These are phyloP conservation scores for Botrylloides violaceus DNA, from an alignment of 23 tunicate species.

Conservation along the genomic window DNA sequence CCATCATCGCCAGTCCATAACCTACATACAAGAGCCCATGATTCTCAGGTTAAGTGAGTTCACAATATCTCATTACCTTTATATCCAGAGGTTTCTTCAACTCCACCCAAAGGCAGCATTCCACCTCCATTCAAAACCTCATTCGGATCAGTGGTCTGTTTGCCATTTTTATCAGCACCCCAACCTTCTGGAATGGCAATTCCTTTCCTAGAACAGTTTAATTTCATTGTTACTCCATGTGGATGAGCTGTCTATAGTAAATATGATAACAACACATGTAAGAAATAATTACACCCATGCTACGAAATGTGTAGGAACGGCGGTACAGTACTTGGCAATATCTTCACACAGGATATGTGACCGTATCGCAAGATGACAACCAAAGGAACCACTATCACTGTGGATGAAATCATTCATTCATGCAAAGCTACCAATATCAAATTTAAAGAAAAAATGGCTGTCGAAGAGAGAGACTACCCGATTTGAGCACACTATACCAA, in stretches of 20 bases:
- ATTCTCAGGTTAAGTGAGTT: neutral
- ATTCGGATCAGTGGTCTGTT: conserved; percentile 64
- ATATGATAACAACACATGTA: too few relatives aligned
- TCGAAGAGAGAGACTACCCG: too few relatives aligned
- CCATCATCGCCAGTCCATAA: conserved; percentile 97
- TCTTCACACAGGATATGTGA: too few relatives aligned
- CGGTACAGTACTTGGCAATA: neutral
- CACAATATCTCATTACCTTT: conserved; percentile 49
- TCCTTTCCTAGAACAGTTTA: conserved; percentile 42
- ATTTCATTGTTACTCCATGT: too few relatives aligned
- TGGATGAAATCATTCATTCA: too few relatives aligned
- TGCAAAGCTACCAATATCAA: too few relatives aligned
- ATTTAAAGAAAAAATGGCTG: too few relatives aligned
- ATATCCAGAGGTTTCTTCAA: conserved; percentile 90
- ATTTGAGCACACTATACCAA: too few relatives aligned
- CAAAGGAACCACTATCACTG: too few relatives aligned
- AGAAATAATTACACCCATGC: neutral
- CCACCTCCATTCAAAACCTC: conserved; percentile 82
- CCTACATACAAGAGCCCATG: conserved; percentile 27
- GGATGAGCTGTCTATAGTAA: too few relatives aligned
- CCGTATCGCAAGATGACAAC: too few relatives aligned
- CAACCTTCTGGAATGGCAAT: conserved; percentile 73
- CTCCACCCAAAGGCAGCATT: conserved; percentile 88
- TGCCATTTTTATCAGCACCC: conserved; percentile 90
- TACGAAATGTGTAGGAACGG: neutral